These are phyloP conservation scores for Chydorus sphaericus DNA, from an alignment of 2,888 invertebrate species.

Conservation along the genomic window DNA sequence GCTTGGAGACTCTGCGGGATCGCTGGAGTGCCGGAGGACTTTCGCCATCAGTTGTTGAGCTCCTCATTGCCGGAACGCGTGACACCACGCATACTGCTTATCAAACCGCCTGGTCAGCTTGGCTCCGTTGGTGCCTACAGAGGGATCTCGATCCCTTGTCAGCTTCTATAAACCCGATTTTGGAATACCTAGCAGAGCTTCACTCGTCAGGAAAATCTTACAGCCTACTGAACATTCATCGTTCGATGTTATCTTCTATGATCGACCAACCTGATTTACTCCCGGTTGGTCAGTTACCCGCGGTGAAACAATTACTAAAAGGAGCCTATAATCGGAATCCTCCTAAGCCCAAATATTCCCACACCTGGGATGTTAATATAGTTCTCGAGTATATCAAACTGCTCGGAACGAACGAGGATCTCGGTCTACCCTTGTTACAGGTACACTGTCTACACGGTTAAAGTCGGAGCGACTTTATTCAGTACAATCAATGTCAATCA, in stretches of 20 bases:
- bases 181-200: not conserved
- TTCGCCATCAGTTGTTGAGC: no score
- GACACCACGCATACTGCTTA: not conserved
- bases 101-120: not conserved
- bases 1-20: no score
- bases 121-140: not conserved
- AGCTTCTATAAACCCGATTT: not conserved
- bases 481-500: no score
- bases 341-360: not conserved
- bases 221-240: not conserved
- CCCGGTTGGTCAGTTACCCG: not conserved
- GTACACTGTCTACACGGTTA: no score
- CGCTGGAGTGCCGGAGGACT: no score
- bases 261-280: not conserved
- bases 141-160: not conserved
- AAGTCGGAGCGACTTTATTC: no score
- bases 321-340: not conserved
- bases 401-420: no score
- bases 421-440: no score
- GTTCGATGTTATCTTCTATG: not conserved
- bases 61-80: no score
- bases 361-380: not conserved
- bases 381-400: no score
- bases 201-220: not conserved
- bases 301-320: not conserved